These are phyloP conservation scores for Odontophorus gujanensis DNA, from an alignment of 2,113 vertebrate species.

Conservation along the genomic window DNA sequence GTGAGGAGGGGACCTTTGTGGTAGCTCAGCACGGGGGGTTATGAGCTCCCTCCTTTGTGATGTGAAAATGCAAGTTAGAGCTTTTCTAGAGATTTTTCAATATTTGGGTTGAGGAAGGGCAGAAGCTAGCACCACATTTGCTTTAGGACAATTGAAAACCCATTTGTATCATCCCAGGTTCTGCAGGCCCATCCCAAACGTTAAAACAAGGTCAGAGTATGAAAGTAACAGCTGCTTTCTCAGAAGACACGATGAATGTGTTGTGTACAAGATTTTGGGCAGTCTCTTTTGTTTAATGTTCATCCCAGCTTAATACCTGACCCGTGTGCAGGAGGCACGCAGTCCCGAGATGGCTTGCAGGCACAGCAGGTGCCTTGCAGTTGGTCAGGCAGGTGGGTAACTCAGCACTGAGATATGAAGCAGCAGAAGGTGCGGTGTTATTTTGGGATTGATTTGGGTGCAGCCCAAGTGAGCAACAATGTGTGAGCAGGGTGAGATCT, in stretches of 20 bases:
- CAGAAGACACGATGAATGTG: fast-evolving
- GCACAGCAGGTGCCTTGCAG: not conserved
- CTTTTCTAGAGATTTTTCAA: fast-evolving
- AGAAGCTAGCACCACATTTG: fast-evolving
- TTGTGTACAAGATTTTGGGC: not conserved
- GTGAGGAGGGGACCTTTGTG: not conserved
- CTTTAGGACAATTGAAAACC: fast-evolving
- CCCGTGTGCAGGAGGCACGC: not conserved
- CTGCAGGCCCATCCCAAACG: not conserved
- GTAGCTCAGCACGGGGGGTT: not conserved
- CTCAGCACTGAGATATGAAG: not conserved
- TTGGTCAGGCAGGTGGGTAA: not conserved
- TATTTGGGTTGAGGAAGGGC: not conserved
- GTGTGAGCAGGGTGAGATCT: not conserved
- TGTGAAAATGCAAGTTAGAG: fast-evolving
- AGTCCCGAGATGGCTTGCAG: not conserved
- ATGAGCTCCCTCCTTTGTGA: not conserved
- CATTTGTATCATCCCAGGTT: no score
- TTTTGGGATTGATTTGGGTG: not conserved
- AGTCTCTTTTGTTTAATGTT: not conserved
- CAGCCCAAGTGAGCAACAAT: not conserved
- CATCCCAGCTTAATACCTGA: not conserved
- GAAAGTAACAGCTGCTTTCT: not conserved
- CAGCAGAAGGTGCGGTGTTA: not conserved
- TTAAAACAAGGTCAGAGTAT: fast-evolving